These are phyloP conservation scores for Phenganax stokvisi DNA, from an alignment of 92 coral and sea anemone species.

Conservation along the genomic window DNA sequence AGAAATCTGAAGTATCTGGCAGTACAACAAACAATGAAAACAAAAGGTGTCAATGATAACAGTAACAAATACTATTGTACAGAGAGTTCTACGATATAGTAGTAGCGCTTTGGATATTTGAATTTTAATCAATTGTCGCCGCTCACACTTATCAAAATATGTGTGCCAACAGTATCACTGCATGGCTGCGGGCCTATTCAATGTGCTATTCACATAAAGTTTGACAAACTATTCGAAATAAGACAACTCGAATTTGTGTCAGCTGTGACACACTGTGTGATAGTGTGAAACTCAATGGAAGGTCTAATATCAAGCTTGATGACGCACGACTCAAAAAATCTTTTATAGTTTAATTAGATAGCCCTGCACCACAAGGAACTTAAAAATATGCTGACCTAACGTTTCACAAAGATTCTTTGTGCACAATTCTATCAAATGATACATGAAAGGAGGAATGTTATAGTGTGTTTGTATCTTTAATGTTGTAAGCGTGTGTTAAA, in stretches of 20 bases:
- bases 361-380: slow-evolving; percentile 1
- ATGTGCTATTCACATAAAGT: too few species aligned
- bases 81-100: neutral
- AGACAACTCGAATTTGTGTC: too few species aligned
- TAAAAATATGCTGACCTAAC: slow-evolving; percentile 1
- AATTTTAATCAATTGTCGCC: neutral
- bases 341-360: too few species aligned
- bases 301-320: too few species aligned
- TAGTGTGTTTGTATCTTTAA: neutral
- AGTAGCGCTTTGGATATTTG: neutral
- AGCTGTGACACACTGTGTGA: too few species aligned
- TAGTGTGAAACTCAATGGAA: too few species aligned
- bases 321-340: too few species aligned
- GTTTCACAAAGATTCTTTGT: neutral
- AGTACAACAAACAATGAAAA: neutral
- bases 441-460: neutral
- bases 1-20: slow-evolving; percentile 14
- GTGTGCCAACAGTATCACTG: neutral
- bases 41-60: slow-evolving; percentile 1
- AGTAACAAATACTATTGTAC: slow-evolving; percentile 4
- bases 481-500: too few species aligned
- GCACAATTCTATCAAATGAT: neutral
- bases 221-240: too few species aligned
- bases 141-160: slow-evolving; percentile 1
- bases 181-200: too few species aligned